phyloP scores from a whole-genome alignment of 2,888 invertebrate genomes.

The Calliphora vomitoria region DNA sequence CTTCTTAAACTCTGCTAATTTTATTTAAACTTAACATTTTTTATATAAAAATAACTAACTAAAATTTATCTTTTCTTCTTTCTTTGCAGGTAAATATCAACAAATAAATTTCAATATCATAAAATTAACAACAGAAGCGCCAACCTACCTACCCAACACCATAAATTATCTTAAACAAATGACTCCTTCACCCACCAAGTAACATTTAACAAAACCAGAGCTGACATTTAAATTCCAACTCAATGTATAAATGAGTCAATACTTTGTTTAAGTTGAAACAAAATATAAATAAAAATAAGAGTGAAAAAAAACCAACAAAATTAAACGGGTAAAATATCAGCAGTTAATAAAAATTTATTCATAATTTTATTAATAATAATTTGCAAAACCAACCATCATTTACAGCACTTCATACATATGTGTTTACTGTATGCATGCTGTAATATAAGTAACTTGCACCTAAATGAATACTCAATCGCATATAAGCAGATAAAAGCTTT shows the following conservation, averaged over 20 bases:
- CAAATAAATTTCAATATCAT: not conserved
- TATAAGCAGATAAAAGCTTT: slow-evolving; percentile 23
- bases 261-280: not conserved
- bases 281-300: not conserved
- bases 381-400: slow-evolving; percentile 8
- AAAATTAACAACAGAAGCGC: not conserved
- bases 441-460: slow-evolving; percentile 4
- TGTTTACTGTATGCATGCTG: not conserved
- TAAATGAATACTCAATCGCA: slow-evolving; percentile 7
- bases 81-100: slow-evolving; percentile 79
- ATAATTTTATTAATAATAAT: slow-evolving; percentile 42
- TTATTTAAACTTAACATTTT: too few relatives aligned
- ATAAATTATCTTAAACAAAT: not conserved
- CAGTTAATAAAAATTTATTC: slow-evolving; percentile 42
- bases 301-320: not conserved
- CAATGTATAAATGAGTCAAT: not conserved
- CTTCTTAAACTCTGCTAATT: too few relatives aligned
- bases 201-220: too few relatives aligned
- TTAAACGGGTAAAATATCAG: slow-evolving; percentile 39
- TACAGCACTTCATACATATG: not conserved
- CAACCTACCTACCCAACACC: not conserved
- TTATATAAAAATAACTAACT: too few relatives aligned
- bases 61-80: slow-evolving; percentile 59
- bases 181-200: too few relatives aligned
- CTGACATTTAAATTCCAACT: slow-evolving; percentile 18